Evolutionary conservation across 2,888 invertebrate genomes (phyloP).

Genomic region (Scaptomyza cyrtandrae): DNA sequence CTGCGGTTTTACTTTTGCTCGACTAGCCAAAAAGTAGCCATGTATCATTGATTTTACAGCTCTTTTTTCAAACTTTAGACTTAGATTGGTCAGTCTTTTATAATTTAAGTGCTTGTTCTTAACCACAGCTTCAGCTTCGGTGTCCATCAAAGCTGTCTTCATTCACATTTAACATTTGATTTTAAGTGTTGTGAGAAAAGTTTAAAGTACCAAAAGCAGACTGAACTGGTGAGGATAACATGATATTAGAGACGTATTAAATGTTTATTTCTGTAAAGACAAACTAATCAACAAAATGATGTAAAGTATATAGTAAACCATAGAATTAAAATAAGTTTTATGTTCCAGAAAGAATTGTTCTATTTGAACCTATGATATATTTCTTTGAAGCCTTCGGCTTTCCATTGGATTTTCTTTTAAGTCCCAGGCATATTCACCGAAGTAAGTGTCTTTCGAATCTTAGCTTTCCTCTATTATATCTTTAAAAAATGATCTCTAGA

Average conservation of each 20-base stretch:
- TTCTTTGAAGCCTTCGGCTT: too few species aligned
- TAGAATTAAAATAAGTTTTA: not conserved
- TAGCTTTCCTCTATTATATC: too few species aligned
- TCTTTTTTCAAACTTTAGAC: conserved; percentile 4
- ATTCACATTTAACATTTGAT: conserved; percentile 30
- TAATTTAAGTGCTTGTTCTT: conserved; percentile 49
- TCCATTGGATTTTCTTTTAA: too few species aligned
- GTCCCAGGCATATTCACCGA: too few species aligned
- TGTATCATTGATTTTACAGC: conserved; percentile 47
- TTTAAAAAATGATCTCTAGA: not conserved
- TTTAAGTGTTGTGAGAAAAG: conserved; percentile 7
- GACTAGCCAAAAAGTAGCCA: conserved; percentile 30
- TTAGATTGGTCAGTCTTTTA: conserved; percentile 23
- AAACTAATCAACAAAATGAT: too few species aligned
- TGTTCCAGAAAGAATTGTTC: not conserved
- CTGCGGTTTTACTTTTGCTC: conserved; percentile 51
- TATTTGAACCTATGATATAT: too few species aligned
- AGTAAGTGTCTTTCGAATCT: too few species aligned
- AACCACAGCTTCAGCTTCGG: conserved; percentile 31
- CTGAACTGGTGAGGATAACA: too few species aligned
- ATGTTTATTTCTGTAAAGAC: too few species aligned
- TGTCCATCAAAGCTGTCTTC: conserved; percentile 12
- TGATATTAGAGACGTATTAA: too few species aligned
- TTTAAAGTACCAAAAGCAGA: not conserved
- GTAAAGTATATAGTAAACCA: not conserved